These are phyloP conservation scores for Drosophila diplacantha DNA, from an alignment of 2,888 invertebrate genomes.

Conservation along the genomic window DNA sequence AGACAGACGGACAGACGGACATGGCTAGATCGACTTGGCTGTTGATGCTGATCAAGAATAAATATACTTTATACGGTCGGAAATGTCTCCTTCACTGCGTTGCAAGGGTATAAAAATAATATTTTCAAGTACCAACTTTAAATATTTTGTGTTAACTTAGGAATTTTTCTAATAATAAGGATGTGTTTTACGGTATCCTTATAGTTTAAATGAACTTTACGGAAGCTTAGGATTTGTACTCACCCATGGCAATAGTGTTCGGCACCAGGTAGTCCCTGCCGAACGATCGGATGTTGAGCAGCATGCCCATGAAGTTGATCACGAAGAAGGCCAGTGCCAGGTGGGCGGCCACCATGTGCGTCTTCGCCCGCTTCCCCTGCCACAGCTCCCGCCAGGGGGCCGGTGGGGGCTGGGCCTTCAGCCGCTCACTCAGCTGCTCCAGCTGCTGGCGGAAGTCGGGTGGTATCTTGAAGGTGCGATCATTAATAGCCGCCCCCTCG, in stretches of 20 bases:
- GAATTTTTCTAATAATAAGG: background rate
- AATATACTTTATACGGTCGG: no score
- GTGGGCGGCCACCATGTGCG: conserved; percentile 75
- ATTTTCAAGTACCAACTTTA: no score
- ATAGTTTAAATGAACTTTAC: background rate
- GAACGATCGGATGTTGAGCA: conserved; percentile 78
- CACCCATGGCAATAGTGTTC: conserved; percentile 78
- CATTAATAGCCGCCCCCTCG: conserved; percentile 75
- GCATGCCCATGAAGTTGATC: conserved; percentile 78
- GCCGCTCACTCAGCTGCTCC: conserved; percentile 63
- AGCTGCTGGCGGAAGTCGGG: conserved; percentile 73
- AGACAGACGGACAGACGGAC: no score
- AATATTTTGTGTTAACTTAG: no score
- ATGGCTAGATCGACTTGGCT: no score
- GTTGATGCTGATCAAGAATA: no score
- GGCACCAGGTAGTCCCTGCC: conserved; percentile 76
- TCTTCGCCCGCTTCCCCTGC: conserved; percentile 73
- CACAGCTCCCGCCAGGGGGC: conserved; percentile 75
- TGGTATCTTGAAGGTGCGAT: conserved; percentile 72
- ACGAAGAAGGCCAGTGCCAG: conserved; percentile 76
- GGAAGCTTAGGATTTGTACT: conserved; percentile 4
- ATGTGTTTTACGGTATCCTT: background rate
- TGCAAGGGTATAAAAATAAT: no score
- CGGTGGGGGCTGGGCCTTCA: conserved; percentile 65
- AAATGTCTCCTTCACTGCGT: no score